Evolutionary conservation across 2,113 vertebrate species (phyloP), one percentile per base, ranked within the genome.

Genomic region (Syngnathus floridae): DNA sequence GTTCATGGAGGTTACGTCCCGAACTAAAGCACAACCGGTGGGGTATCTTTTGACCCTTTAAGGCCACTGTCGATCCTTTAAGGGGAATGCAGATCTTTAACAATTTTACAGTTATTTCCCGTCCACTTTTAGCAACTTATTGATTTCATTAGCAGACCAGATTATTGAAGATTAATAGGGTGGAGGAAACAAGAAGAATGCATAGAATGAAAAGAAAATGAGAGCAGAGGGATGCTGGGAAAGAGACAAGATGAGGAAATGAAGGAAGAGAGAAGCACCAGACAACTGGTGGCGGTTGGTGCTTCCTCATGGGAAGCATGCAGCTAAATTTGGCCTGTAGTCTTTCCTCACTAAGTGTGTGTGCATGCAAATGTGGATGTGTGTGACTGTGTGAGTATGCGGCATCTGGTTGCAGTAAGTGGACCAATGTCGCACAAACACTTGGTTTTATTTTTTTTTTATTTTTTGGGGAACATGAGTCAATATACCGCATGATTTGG

Each of bases 271-370:
- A 56, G 64, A 67, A 78, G 79, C 37, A 69, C 71, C 74, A 87
- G 84, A 88, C 82, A 81, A 87, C 76, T 64, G 72, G 73, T 85
- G 87, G 85, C 73, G 76, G 87, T 84, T 87, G 82, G 76, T 82
- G 79, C 83, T 68, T 55, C 81, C 86, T 70, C 76, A 61, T 73
- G 82, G 82, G 85, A 87, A 82, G 77, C 82, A 76, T 86, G 84
- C 81, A 82, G 78, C 87, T 88, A 88, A 88, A 87, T 88, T 76
- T 81, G 79, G 82, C 81, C 77, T 83, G 79, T 84, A 81, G 79
- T 84, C 79, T 86, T 74, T 77, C 76, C 79, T 79, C 61, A 77
- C 16, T 66, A 46, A 62, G 74, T 68, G 75, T 75, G 59, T 65
- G 74, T 62, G 63, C 72, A 70, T 70, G 70, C 61, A 17, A 69